Base-by-base conservation (phyloP, 2,888 invertebrate species). In the Hemicrepidius hirtus region DNA sequence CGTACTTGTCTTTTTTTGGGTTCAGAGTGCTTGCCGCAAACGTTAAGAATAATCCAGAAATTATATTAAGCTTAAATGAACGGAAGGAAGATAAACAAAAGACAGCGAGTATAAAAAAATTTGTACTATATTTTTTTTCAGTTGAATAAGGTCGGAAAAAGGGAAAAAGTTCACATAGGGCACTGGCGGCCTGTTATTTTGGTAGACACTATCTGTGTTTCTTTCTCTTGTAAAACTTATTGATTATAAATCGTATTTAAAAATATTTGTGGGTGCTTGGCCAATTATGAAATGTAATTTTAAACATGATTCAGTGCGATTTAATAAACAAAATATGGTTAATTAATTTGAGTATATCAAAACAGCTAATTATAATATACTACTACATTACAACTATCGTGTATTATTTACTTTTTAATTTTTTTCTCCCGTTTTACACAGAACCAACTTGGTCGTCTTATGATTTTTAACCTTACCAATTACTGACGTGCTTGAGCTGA, bases 251-350 rank as follows among this genome's bases (percentile, higher is more conserved):
- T 62, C 69, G 55, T 69, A 69, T 69, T 69, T 69, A 71, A 65
- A 71, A 63, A 55, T 46, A 59, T 55, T 69, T 71, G 69, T 73
- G 69, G 73, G 73, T 73, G 73, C 73, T 73, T 73, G 73, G 73
- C 73, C 64, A 73, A 60, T 69, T n/a, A 70, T 70, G 59, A 65
- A 73, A 65, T 73, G 65, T 73, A 73, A 64, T 65, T 69, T 69
- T 59, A 59, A 66, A 69, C 37, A 37, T 68, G 32, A 59, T 68
- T 50, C 62, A 65, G 55, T 73, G 60, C 73, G 68, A 69, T 73
- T 73, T 59, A 73, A 73, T 71, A 69, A 68, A 73, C 57, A 73
- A 57, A 24, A 66, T 69, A 73, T 73, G 63, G 66, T 73, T 69
- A 69, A 73, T 68, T 64, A 32, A 64, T 59, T 73, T 41, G 68